Evolutionary conservation across 2,113 vertebrate species (phyloP).

Genomic region (Ictalurus furcatus): DNA sequence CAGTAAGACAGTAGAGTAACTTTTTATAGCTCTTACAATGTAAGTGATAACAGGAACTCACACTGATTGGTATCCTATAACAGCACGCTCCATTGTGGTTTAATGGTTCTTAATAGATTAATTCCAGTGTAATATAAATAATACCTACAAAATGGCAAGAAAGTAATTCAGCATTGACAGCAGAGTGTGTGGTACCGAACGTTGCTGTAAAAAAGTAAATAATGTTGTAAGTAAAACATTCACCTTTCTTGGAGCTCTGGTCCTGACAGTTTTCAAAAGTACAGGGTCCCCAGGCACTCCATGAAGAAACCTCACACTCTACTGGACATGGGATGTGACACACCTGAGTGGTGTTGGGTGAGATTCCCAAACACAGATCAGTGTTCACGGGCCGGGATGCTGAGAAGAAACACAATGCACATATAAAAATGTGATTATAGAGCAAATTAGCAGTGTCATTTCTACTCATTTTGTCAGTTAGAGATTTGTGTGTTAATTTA

Average conservation of each 20-base stretch:
- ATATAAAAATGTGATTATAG: neutral
- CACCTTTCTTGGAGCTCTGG: slow-evolving; percentile 90
- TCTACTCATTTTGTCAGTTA: neutral
- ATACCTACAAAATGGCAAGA: neutral
- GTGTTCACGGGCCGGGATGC: slow-evolving; percentile 85
- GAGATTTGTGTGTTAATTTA: neutral
- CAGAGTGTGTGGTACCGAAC: neutral
- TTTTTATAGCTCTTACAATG: too few species aligned
- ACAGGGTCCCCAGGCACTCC: slow-evolving; percentile 96
- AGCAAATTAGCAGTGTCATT: neutral
- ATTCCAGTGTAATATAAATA: neutral
- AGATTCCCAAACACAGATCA: slow-evolving; percentile 77
- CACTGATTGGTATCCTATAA: neutral
- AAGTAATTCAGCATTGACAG: neutral
- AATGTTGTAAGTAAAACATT: neutral
- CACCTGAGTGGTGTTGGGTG: slow-evolving; percentile 87
- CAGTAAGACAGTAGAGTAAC: neutral
- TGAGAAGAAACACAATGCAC: slow-evolving; percentile 58
- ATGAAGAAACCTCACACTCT: slow-evolving; percentile 88
- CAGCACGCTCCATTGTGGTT: neutral
- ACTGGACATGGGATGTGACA: slow-evolving; percentile 91
- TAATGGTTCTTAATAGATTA: neutral
- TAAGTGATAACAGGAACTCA: too few species aligned
- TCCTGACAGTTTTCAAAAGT: slow-evolving; percentile 93
- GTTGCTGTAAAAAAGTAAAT: neutral